Conservation (phyloP, 2,797 vertebrate genomes). For the Hemitrygon akajei region DNA sequence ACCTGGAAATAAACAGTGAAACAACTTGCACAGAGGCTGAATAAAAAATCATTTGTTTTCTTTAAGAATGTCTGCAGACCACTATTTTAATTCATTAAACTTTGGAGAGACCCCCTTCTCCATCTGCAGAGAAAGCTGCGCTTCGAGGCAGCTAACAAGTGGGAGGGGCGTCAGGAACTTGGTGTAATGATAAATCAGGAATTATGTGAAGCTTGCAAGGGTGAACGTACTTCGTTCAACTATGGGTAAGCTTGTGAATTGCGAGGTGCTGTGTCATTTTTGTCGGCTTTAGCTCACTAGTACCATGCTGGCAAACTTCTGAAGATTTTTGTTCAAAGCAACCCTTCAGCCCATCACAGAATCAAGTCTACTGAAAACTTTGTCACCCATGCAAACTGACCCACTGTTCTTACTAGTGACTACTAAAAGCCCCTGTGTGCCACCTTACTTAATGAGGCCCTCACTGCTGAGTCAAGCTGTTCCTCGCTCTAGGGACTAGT, state of each 20-base stretch:
- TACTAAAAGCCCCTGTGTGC: not conserved
- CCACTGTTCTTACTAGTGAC: not conserved
- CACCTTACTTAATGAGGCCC: not conserved
- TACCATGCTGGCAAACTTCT: not conserved
- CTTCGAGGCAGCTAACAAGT: not conserved
- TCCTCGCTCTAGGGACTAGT: not conserved
- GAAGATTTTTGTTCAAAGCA: not conserved
- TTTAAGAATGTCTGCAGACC: not conserved
- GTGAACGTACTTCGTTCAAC: constrained; percentile 5
- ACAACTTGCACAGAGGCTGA: not conserved
- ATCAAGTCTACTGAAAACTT: not conserved
- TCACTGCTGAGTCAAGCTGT: not conserved
- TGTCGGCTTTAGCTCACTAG: constrained; percentile 6
- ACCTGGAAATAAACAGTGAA: not conserved
- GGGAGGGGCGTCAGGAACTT: not conserved
- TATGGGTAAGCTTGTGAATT: not conserved
- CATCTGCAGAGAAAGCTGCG: not conserved
- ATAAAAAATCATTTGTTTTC: not conserved
- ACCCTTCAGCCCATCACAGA: not conserved
- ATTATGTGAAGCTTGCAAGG: not conserved
- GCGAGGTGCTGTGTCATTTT: not conserved
- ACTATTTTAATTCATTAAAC: not conserved
- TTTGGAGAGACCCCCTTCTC: not conserved
- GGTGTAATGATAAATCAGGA: constrained; percentile 6
- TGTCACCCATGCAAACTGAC: not conserved